These are phyloP conservation scores for Triplophysa bombifrons DNA, from an alignment of 2,797 vertebrate species.

Conservation along the genomic window DNA sequence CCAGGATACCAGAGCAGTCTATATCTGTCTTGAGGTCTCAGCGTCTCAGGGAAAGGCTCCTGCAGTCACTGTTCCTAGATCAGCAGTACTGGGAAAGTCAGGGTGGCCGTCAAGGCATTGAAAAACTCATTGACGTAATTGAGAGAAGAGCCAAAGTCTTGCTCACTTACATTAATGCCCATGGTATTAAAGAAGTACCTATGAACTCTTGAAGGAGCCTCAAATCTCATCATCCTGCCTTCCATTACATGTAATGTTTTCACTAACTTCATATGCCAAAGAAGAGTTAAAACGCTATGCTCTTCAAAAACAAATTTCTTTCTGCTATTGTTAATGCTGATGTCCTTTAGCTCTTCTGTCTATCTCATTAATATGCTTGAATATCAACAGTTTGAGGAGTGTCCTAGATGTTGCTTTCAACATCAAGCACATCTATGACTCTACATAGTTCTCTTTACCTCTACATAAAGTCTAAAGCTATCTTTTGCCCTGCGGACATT, in stretches of 20 bases:
- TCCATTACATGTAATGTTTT: not conserved
- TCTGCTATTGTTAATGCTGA: not conserved
- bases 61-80: constrained; percentile 96
- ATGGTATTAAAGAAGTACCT: constrained; percentile 81
- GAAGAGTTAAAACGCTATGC: not conserved
- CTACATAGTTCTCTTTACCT: not conserved
- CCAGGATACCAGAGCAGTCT: constrained; percentile 88
- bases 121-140: constrained; percentile 93
- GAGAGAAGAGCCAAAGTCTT: constrained; percentile 88
- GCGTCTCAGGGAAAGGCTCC: constrained; percentile 87
- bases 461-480: not conserved
- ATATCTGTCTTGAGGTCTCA: constrained; percentile 86
- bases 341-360: not conserved
- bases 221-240: not conserved
- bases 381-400: not conserved
- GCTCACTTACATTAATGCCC: constrained; percentile 91
- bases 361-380: not conserved
- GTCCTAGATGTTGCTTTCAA: not conserved
- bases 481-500: constrained; percentile 8
- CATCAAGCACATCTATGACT: not conserved
- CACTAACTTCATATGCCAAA: not conserved
- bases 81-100: constrained; percentile 94
- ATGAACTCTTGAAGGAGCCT: constrained; percentile 80
- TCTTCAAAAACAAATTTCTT: constrained; percentile 13
- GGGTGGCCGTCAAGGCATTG: constrained; percentile 90